Conservation (phyloP, 2,113 vertebrate species). For the Stomatorhinus ivindoensis region DNA sequence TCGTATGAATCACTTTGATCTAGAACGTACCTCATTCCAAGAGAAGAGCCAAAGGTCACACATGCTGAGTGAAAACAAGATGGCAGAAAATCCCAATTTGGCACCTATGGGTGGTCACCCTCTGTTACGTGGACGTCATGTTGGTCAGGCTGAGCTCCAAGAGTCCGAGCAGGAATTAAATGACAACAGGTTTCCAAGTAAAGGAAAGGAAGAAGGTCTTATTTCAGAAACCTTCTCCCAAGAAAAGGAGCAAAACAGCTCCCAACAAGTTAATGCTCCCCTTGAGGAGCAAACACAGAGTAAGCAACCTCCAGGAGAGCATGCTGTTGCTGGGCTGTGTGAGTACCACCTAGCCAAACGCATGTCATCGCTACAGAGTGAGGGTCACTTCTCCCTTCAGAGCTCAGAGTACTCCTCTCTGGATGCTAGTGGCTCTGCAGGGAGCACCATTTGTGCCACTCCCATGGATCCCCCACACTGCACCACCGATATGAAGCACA, state of each 20-base stretch:
- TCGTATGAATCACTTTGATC: slow-evolving; percentile 77
- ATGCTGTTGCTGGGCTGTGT: slow-evolving; percentile 67
- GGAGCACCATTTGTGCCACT: slow-evolving; percentile 82
- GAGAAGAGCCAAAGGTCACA: slow-evolving; percentile 81
- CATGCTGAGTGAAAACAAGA: slow-evolving; percentile 59
- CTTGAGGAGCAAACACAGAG: slow-evolving; percentile 61
- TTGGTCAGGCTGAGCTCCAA: slow-evolving; percentile 65
- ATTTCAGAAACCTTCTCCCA: slow-evolving; percentile 62
- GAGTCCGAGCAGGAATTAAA: slow-evolving; percentile 59
- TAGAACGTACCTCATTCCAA: slow-evolving; percentile 84
- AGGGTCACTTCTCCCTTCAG: slow-evolving; percentile 85
- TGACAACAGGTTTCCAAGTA: slow-evolving; percentile 52
- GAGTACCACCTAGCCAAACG: slow-evolving; percentile 88
- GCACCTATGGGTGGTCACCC: slow-evolving; percentile 61
- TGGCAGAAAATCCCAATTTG: slow-evolving; percentile 64
- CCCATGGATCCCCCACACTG: slow-evolving; percentile 88
- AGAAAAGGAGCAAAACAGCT: slow-evolving; percentile 64
- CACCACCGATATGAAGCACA: slow-evolving; percentile 69
- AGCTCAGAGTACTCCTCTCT: slow-evolving; percentile 93
- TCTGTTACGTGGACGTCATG: slow-evolving; percentile 61
- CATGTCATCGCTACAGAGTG: slow-evolving; percentile 87
- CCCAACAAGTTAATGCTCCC: slow-evolving; percentile 56
- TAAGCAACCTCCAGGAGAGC: slow-evolving; percentile 68
- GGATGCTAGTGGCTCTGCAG: slow-evolving; percentile 86
- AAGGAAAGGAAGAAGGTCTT: slow-evolving; percentile 59